Conservation (phyloP, 2,797 vertebrate genomes). For the Gallirallus australis region DNA sequence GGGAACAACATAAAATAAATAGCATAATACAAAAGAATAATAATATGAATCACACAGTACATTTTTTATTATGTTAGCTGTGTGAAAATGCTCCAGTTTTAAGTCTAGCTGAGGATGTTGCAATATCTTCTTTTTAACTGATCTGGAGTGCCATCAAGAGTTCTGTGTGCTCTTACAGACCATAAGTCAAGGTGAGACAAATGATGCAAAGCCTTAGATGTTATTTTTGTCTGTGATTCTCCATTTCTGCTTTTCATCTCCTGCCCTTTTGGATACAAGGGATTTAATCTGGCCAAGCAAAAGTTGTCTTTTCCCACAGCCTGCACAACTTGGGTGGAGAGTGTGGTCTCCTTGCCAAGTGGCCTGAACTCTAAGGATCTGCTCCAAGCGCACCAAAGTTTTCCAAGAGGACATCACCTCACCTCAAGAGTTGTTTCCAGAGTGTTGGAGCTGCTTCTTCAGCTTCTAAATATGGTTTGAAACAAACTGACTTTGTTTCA, state of each 20-base stretch:
- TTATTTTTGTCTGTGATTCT: neutral
- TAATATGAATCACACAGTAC: neutral
- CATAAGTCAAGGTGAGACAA: neutral
- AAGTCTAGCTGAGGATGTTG: neutral
- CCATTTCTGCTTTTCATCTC: neutral
- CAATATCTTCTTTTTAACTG: neutral
- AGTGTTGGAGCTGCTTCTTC: neutral
- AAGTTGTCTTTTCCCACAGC: conserved; percentile 8
- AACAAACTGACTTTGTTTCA: neutral
- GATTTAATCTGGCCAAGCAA: neutral
- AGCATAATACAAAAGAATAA: neutral
- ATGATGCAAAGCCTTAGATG: neutral
- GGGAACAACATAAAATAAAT: neutral
- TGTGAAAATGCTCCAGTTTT: neutral
- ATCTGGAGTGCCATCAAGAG: neutral
- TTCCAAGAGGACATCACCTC: neutral
- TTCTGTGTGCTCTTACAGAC: neutral
- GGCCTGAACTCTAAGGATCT: neutral
- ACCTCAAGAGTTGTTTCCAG: neutral
- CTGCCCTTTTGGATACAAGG: neutral
- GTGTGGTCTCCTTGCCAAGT: neutral
- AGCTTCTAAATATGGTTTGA: neutral
- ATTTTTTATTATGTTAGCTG: neutral
- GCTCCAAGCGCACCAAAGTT: neutral
- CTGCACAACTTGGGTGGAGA: neutral